Conservation (phyloP, 2,113 vertebrate genomes). For the Brachypteracias leptosomus region DNA sequence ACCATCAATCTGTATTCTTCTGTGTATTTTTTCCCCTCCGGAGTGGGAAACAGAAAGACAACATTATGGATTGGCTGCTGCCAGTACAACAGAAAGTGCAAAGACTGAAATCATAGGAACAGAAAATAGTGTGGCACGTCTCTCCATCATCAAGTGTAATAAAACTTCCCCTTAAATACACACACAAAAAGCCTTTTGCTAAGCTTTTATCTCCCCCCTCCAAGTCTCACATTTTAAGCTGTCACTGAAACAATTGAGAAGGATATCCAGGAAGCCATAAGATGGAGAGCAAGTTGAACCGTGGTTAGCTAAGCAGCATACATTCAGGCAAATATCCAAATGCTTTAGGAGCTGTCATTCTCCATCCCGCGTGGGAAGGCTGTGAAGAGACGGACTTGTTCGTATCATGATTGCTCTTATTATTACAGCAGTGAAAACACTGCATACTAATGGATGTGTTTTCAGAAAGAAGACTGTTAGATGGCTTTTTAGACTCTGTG, state of each 20-base stretch:
- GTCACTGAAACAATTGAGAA: slow-evolving; percentile 52
- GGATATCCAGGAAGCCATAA: slow-evolving; percentile 46
- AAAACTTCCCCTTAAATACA: slow-evolving; percentile 46
- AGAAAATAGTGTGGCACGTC: slow-evolving; percentile 1
- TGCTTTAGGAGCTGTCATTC: slow-evolving; percentile 34
- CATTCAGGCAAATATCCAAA: slow-evolving; percentile 49
- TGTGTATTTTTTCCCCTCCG: not conserved
- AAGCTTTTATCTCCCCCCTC: slow-evolving; percentile 48
- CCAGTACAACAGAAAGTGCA: slow-evolving; percentile 37
- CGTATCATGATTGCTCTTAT: slow-evolving; percentile 55
- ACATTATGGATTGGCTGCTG: not conserved
- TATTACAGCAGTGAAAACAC: slow-evolving; percentile 22
- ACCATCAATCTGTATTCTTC: not conserved
- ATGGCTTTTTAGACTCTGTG: slow-evolving; percentile 23
- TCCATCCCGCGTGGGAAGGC: not conserved
- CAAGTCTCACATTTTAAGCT: slow-evolving; percentile 53
- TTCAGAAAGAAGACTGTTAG: slow-evolving; percentile 18
- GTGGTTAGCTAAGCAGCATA: not conserved
- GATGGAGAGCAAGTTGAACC: slow-evolving; percentile 33
- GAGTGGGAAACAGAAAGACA: slow-evolving; percentile 37
- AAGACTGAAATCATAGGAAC: slow-evolving; percentile 18
- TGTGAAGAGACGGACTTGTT: slow-evolving; percentile 50
- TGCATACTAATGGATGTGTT: slow-evolving; percentile 22
- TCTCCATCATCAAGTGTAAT: slow-evolving; percentile 25
- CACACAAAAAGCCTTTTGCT: slow-evolving; percentile 17